phyloP scores from a whole-genome alignment of 2,888 invertebrate species.

The Aplocera efformata region DNA sequence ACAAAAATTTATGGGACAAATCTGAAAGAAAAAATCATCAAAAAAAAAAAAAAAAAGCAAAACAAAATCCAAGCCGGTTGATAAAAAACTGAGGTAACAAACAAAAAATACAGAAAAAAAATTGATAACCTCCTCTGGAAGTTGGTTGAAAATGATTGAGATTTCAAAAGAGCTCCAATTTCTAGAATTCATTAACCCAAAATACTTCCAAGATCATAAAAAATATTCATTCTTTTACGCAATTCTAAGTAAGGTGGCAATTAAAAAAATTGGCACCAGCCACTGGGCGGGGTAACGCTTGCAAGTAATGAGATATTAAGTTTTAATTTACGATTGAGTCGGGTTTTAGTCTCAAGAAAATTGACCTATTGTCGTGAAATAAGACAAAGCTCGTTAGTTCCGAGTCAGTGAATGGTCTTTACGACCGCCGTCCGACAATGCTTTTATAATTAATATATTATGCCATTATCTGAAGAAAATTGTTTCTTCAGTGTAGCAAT shows the following conservation, averaged over 20 bases:
- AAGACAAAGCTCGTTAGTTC: constrained; percentile 76
- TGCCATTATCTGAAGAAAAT: no score
- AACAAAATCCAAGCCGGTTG: no score
- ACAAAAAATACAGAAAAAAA: no score
- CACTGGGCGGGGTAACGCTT: constrained; percentile 44
- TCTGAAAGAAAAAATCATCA: no score
- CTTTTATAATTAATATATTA: constrained; percentile 67
- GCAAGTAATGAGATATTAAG: constrained; percentile 77
- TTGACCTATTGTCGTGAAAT: constrained; percentile 74
- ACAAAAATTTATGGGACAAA: no score
- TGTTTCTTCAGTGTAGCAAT: no score
- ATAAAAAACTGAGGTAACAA: no score
- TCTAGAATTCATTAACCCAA: no score
- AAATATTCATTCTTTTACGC: constrained; percentile 7
- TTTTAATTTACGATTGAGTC: constrained; percentile 73
- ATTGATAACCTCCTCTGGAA: no score
- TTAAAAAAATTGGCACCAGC: constrained; percentile 56
- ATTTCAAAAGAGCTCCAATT: no score
- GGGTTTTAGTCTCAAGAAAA: constrained; percentile 71
- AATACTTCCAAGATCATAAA: neutral
- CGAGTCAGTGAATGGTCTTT: constrained; percentile 62
- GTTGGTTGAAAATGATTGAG: no score
- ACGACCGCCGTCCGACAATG: constrained; percentile 60
- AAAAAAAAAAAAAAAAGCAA: no score
- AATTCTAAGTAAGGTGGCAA: constrained; percentile 36